phyloP scores from a whole-genome alignment of 2,888 invertebrate species.

The Agapostemon virescens region DNA sequence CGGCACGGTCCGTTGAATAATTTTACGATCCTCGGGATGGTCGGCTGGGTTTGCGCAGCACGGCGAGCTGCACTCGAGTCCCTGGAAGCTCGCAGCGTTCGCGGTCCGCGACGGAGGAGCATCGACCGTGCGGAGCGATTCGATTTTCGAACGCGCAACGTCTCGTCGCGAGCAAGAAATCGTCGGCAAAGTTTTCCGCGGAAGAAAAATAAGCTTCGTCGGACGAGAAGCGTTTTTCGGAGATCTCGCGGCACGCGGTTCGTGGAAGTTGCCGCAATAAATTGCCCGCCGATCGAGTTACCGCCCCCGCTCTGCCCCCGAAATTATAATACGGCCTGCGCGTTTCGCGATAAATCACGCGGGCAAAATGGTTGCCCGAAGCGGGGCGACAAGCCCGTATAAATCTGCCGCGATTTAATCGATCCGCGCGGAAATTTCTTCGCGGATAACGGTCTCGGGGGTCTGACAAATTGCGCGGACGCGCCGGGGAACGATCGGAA shows the following conservation, averaged over 20 bases:
- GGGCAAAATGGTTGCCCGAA: constrained; percentile 31
- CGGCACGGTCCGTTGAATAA: constrained; percentile 48
- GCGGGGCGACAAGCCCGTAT: constrained; percentile 26
- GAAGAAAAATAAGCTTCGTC: background rate
- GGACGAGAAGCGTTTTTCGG: constrained; percentile 1
- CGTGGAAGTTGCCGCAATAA: constrained; percentile 37
- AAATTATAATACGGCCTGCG: constrained; percentile 48
- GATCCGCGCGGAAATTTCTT: constrained; percentile 39
- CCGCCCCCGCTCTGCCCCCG: background rate
- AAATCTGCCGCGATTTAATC: constrained; percentile 40
- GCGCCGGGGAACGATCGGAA: background rate
- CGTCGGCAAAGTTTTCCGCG: background rate
- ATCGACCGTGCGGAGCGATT: background rate
- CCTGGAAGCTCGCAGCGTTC: background rate
- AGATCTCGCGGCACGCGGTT: background rate
- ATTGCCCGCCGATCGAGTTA: constrained; percentile 49
- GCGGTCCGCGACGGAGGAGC: background rate
- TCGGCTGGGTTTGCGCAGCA: constrained; percentile 25
- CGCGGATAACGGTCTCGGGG: constrained; percentile 4
- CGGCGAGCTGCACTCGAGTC: background rate
- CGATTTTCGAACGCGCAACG: background rate
- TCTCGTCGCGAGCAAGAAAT: background rate
- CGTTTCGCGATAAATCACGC: constrained; percentile 44
- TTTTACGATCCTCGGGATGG: constrained; percentile 39
- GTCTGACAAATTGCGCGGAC: constrained; percentile 31